Evolutionary conservation across 1,140 invertebrate species (phyloP).

Genomic region (Halesus radiatus): DNA sequence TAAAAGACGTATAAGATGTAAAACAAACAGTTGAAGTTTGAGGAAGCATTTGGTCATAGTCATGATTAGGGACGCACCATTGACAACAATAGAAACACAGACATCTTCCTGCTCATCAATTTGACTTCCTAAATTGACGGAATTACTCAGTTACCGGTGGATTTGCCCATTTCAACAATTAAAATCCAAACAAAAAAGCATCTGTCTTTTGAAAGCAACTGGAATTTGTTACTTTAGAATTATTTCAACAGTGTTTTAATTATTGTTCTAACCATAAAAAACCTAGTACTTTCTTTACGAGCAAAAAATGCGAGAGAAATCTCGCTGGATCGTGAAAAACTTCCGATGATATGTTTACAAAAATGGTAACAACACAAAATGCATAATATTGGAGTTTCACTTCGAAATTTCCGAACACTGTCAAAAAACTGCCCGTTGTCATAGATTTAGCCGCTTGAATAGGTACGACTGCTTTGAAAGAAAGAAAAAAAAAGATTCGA

Average conservation of each 20-base stretch:
- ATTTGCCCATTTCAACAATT: neutral
- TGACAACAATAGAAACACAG: neutral
- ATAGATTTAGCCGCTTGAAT: slow-evolving; percentile 9
- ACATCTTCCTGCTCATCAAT: slow-evolving; percentile 31
- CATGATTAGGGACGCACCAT: slow-evolving; percentile 10
- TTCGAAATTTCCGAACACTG: neutral
- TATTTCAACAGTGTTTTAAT: neutral
- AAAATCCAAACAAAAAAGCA: neutral
- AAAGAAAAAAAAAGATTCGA: slow-evolving; percentile 10
- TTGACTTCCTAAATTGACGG: slow-evolving; percentile 10
- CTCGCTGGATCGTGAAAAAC: neutral
- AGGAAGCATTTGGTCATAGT: slow-evolving; percentile 14
- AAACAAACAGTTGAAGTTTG: neutral
- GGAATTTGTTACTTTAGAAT: neutral
- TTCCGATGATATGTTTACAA: slow-evolving; percentile 2
- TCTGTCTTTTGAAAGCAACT: neutral
- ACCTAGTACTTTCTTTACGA: neutral
- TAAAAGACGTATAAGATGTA: neutral
- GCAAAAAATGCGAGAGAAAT: neutral
- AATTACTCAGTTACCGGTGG: neutral
- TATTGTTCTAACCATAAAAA: neutral
- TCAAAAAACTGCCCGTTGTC: slow-evolving; percentile 2
- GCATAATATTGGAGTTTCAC: neutral
- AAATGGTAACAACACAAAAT: neutral
- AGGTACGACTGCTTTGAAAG: slow-evolving; percentile 8